A percentile compares a stretch with the other conserved stretches of the same genome.
phyloP scores from a whole-genome alignment of 2,113 vertebrate genomes.

The Phyllostomus hastatus region DNA sequence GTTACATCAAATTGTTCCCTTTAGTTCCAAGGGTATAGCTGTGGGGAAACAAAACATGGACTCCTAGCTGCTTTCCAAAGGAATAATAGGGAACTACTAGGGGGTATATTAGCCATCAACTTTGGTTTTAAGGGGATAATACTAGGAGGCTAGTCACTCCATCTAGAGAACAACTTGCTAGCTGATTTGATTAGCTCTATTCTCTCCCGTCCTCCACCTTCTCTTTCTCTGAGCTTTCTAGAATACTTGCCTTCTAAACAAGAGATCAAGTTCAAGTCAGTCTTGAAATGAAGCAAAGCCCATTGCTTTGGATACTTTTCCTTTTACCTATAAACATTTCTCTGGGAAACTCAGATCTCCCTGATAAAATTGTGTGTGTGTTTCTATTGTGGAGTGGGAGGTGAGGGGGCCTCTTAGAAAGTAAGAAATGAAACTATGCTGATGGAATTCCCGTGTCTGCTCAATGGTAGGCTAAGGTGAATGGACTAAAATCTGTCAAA shows the following conservation, averaged over 20 bases:
- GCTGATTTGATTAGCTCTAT: not conserved
- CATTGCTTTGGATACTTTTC: not conserved
- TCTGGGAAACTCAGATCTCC: not conserved
- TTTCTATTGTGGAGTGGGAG: not conserved
- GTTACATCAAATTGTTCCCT: constrained; percentile 4
- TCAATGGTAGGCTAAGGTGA: not conserved
- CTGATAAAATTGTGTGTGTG: not conserved
- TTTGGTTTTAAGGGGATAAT: not conserved
- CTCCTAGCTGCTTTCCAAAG: not conserved
- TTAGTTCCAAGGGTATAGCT: not conserved
- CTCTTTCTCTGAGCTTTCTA: not conserved
- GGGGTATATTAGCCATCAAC: not conserved
- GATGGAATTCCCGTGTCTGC: not conserved
- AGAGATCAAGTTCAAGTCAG: not conserved
- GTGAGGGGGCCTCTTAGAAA: not conserved
- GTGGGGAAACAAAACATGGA: not conserved
- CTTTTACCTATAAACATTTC: not conserved
- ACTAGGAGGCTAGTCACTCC: not conserved
- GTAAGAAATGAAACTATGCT: not conserved
- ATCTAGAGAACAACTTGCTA: not conserved
- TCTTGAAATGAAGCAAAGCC: not conserved
- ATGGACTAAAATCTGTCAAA: constrained; percentile 3
- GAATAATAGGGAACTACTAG: not conserved
- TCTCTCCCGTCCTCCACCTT: not conserved
- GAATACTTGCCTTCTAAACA: constrained; percentile 25